Evolutionary conservation across 2,797 vertebrate species (phyloP), one percentile per base, ranked within the genome.

Genomic region (Chelmon rostratus): DNA sequence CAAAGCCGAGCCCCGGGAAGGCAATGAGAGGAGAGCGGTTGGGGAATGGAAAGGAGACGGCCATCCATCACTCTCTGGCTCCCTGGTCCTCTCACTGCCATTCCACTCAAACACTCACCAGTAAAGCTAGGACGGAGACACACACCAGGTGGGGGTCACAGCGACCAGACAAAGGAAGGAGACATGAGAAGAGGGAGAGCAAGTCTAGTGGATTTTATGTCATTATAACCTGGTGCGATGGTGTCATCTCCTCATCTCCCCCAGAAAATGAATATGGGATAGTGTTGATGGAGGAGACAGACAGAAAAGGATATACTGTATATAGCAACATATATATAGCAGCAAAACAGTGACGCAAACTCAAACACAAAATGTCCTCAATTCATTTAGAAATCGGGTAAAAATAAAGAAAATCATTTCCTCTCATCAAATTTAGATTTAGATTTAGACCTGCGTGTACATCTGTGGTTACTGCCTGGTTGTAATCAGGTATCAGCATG

Each of bases 31-130:
- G 83, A 76, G 86, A 90, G 87, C 49, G 23, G 82, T 25, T 13
- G 7, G 81, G 73, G 86, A 85, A 71, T 76, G 81, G 84, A 78
- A 74, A 69, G 77, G 64, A 82, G 84, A 75, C 15, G 42, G 78
- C 81, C 81, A 94, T 94, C 91, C 88, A 93, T 95, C 94, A 94
- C 84, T 68, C 61, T 9, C 13, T 62, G 70, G 71, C 86, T 83
- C 81, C 52, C 63, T 47, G 73, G 64, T 78, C 82, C 84, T 76
- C 68, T 78, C 73, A n/a, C 87, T 74, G 81, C 83, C 84, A 75
- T 83, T 83, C 68, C 61, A 47, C 81, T 64, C 68, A 90, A 87
- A 89, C 47, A 67, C 75, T 84, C 79, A 42, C 54, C 75, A 80
- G 42, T 69, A 11, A 82, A 66, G 79, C 68, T 10, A 31, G 63